Percentiles rank a stretch among this genome's conserved stretches.
Evolutionary conservation across 1,140 invertebrate species (phyloP).

Genomic region (Papilio helenus): DNA sequence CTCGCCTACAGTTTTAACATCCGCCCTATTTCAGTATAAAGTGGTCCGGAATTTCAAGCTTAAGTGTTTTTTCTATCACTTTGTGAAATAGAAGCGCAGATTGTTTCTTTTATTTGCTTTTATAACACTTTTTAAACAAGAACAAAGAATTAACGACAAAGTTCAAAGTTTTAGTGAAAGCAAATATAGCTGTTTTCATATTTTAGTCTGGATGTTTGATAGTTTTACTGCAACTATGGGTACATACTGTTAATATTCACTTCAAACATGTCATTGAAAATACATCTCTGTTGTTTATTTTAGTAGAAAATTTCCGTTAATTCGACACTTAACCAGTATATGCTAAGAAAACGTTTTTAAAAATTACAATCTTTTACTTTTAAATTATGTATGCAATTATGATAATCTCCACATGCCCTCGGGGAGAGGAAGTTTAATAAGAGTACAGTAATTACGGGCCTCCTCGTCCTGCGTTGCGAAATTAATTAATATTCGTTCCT

Average conservation of each 20-base stretch:
- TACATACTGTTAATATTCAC: too few relatives aligned
- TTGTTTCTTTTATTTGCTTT: background rate
- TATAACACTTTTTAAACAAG: background rate
- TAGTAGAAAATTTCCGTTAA: too few relatives aligned
- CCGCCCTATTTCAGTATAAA: conserved; percentile 27
- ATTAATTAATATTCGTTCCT: conserved; percentile 37
- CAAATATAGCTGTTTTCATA: too few relatives aligned
- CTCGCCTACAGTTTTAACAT: conserved; percentile 8
- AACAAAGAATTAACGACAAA: background rate
- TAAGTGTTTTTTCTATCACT: conserved; percentile 23
- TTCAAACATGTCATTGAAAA: too few relatives aligned
- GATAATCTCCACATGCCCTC: background rate
- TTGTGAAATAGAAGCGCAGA: background rate
- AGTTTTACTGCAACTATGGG: too few relatives aligned
- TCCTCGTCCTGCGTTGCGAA: background rate
- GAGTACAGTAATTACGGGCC: conserved; percentile 29
- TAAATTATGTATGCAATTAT: background rate
- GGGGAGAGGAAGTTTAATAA: conserved; percentile 22
- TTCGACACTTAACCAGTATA: too few relatives aligned
- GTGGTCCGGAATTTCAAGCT: conserved; percentile 20
- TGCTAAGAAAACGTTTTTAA: too few relatives aligned
- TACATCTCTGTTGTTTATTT: too few relatives aligned
- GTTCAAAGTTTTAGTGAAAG: too few relatives aligned
- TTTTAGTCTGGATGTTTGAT: too few relatives aligned
- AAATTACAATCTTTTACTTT: background rate